Percentiles rank a stretch among this genome's conserved stretches.
Evolutionary conservation across 2,797 vertebrate genomes (phyloP).

Genomic region (Pyrocephalus nanus): DNA sequence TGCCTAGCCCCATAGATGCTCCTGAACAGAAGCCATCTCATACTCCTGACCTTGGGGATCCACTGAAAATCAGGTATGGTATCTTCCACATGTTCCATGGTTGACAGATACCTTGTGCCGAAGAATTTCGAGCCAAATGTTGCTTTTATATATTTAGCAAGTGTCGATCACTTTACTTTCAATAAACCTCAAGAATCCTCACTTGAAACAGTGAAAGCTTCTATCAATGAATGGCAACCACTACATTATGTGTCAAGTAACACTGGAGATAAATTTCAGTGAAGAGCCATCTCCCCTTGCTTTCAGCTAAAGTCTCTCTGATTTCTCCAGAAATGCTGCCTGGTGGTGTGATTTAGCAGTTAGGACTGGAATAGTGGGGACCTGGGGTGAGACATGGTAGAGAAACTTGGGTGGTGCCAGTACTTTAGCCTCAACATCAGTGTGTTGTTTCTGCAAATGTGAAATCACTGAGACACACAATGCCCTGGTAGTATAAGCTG

Average conservation of each 20-base stretch:
- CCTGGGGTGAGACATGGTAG: not conserved
- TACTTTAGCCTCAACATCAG: not conserved
- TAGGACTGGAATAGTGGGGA: not conserved
- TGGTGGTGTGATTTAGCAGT: not conserved
- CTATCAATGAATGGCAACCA: not conserved
- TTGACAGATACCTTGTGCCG: not conserved
- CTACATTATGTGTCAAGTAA: not conserved
- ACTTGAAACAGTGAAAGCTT: not conserved
- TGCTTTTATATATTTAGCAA: not conserved
- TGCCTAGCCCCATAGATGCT: not conserved
- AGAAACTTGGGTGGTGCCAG: not conserved
- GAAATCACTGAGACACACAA: not conserved
- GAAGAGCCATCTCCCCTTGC: not conserved
- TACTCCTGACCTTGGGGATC: too few relatives aligned
- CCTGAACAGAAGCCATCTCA: not conserved
- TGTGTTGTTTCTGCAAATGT: not conserved
- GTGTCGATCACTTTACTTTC: not conserved
- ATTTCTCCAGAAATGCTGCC: not conserved
- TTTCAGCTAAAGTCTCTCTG: not conserved
- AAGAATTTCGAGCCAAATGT: not conserved
- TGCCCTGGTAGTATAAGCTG: accelerated
- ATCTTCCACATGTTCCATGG: not conserved
- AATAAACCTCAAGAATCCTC: not conserved
- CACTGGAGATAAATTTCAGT: not conserved
- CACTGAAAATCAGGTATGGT: not conserved